Base-by-base conservation (phyloP, 2,113 vertebrate genomes). In the Scartelaos histophorus region DNA sequence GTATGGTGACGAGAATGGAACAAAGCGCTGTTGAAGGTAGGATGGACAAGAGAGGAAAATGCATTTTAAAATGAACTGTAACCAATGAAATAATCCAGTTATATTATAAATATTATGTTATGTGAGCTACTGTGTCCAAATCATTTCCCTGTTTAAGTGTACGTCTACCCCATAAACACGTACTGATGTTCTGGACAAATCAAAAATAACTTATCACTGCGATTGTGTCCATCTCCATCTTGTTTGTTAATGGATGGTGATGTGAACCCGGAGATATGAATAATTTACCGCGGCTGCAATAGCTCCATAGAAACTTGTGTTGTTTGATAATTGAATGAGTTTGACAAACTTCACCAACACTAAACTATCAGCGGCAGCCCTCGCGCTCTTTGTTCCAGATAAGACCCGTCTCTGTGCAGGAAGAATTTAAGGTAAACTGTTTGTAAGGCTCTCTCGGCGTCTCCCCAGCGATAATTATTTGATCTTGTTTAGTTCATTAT, bases 401-500 rank as follows among this genome's bases (percentile, higher is more conserved):
- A 75, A 82, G 88, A 77, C 81, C 75, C 77, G 70, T 69, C 78
- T 87, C 71, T 12, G 43, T 57, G 53, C 76, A 75, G 85, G 83
- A 74, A 79, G 74, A 84, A 87, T 71, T 67, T 0, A 72, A 89
- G 85, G 90, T 92, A 92, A 92, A 92, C 75, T 92, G 87, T 93
- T 92, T 92, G 90, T 91, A 80, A 85, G 88, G 82, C 74, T 87
- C 75, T 78, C 80, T 79, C 80, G 65, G 80, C 62, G 69, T 45
- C 87, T 93, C 93, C 92, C 92, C 53, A 72, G 90, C 51, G 91
- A 89, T 90, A 91, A 92, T 90, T 90, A 94, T 93, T 93, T 94
- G 91, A 93, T 93, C 91, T 94, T 91, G 91, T 94, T 94, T 91
- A 75, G 86, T 93, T 93, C 90, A 93, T 93, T 94, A 93, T 94